A percentile compares a stretch with the other conserved stretches of the same genome.
phyloP scores from a whole-genome alignment of 2,888 invertebrate species.

The Thera obeliscata region DNA sequence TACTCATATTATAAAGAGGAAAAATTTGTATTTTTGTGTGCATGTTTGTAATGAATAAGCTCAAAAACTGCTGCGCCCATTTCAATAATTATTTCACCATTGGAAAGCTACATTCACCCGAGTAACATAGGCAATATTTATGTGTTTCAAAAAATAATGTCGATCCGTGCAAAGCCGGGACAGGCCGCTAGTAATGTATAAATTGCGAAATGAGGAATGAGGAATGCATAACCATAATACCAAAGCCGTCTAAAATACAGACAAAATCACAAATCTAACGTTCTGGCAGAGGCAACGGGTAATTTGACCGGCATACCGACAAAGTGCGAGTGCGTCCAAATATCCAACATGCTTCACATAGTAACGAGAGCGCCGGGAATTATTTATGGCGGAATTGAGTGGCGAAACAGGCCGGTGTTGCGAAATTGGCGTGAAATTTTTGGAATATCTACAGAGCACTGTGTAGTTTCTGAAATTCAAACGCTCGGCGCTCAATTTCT shows the following conservation, averaged over 20 bases:
- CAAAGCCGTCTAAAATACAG: background rate
- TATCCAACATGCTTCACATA: constrained; percentile 6
- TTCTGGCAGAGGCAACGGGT: constrained; percentile 6
- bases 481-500: background rate
- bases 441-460: background rate
- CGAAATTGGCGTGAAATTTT: constrained; percentile 5
- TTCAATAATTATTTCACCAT: too few species aligned
- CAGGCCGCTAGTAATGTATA: too few species aligned
- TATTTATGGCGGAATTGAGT: constrained; percentile 21
- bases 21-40: too few species aligned
- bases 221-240: background rate
- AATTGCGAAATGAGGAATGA: too few species aligned
- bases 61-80: too few species aligned
- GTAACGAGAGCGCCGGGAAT: constrained; percentile 22
- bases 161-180: too few species aligned
- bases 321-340: constrained; percentile 8
- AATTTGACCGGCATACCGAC: constrained; percentile 6
- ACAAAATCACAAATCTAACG: background rate
- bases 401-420: constrained; percentile 10
- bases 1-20: too few species aligned
- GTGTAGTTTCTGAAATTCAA: background rate
- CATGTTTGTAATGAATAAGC: too few species aligned
- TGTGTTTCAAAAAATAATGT: too few species aligned
- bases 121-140: too few species aligned
- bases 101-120: too few species aligned